phyloP scores from a whole-genome alignment of 2,888 invertebrate genomes.

The Folsomia manolachei region DNA sequence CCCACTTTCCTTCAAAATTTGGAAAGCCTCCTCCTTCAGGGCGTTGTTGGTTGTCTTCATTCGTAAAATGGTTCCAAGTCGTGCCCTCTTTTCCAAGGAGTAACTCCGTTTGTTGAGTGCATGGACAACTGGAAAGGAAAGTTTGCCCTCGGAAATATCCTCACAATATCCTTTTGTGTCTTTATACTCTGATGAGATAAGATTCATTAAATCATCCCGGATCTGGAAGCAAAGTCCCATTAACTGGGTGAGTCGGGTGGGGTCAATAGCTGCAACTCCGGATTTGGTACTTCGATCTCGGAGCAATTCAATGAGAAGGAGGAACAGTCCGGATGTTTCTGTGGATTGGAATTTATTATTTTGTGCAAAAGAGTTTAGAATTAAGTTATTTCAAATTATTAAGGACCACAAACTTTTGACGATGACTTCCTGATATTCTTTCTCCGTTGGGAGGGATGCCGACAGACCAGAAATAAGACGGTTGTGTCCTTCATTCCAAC shows the following conservation, averaged over 20 bases:
- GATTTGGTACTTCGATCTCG: background rate
- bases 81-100: background rate
- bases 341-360: background rate
- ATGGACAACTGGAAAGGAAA: background rate
- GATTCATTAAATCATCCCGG: constrained; percentile 1
- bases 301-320: background rate
- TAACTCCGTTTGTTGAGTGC: background rate
- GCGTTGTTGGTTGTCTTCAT: background rate
- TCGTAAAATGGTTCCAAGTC: background rate
- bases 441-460: background rate
- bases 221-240: background rate
- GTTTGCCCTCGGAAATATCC: constrained; percentile 1
- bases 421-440: background rate
- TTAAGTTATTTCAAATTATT: too few species aligned
- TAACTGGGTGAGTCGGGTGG: background rate
- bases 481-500: background rate
- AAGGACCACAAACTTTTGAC: background rate
- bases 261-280: background rate
- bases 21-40: background rate
- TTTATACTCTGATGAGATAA: background rate
- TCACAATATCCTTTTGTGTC: background rate
- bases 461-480: background rate
- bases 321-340: background rate
- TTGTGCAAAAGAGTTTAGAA: background rate
- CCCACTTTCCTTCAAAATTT: background rate